phyloP scores from a whole-genome alignment of 2,797 vertebrate species.

The Trachurus trachurus region DNA sequence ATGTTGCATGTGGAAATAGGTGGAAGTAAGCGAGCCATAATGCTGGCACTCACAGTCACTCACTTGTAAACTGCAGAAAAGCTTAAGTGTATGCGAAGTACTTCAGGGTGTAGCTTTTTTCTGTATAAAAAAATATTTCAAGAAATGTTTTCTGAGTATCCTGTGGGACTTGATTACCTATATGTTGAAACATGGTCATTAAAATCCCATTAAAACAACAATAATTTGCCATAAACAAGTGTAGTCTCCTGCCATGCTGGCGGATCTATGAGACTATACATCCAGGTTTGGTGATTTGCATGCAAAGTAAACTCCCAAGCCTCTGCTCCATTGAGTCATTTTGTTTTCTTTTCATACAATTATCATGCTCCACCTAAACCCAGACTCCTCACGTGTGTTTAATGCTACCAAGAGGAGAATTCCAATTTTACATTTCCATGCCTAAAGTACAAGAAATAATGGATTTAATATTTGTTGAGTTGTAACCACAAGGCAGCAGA shows the following conservation, averaged over 20 bases:
- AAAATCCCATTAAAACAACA: neutral
- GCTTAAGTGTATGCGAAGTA: neutral
- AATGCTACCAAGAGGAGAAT: neutral
- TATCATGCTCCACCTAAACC: neutral
- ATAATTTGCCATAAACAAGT: neutral
- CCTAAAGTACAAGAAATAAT: neutral
- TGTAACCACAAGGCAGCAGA: neutral
- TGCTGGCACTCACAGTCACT: neutral
- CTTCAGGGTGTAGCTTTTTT: neutral
- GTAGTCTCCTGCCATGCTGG: too few species aligned
- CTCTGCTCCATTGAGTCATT: neutral
- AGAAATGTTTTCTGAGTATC: neutral
- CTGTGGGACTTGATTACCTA: neutral
- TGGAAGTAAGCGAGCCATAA: neutral
- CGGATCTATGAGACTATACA: neutral
- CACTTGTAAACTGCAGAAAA: neutral
- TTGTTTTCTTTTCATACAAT: conserved; percentile 2
- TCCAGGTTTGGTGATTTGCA: too few species aligned
- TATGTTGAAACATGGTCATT: neutral
- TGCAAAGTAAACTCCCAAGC: neutral
- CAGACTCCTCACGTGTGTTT: neutral
- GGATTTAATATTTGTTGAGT: neutral
- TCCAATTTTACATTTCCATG: neutral
- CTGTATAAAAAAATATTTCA: neutral
- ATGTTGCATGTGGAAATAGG: neutral